phyloP scores from a whole-genome alignment of 37 sponge, comb jelly and placozoan genomes.

The Oscarella lobularis region DNA sequence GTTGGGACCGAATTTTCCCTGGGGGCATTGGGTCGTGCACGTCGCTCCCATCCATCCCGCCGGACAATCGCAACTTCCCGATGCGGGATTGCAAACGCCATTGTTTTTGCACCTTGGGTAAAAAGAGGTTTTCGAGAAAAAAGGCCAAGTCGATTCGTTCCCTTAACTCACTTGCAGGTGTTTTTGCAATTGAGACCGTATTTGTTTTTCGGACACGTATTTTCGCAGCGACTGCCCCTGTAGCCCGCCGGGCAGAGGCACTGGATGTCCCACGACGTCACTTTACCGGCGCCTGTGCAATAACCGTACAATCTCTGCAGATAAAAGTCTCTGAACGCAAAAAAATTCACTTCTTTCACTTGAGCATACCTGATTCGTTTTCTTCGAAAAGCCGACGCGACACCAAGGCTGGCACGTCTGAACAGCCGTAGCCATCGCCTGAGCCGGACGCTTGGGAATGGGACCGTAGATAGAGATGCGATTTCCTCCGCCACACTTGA shows the following conservation, averaged over 20 bases:
- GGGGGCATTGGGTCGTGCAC: not conserved
- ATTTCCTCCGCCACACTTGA: not conserved
- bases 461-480: constrained; percentile 2
- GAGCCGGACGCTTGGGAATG: not conserved
- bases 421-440: not conserved
- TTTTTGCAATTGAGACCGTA: constrained; percentile 1
- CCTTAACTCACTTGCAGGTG: too few relatives aligned
- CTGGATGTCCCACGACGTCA: not conserved
- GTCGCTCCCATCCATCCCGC: constrained; percentile 1
- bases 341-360: too few relatives aligned
- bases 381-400: not conserved
- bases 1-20: not conserved
- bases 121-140: too few relatives aligned
- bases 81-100: not conserved
- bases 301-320: not conserved
- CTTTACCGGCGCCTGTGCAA: not conserved
- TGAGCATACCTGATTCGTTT: too few relatives aligned
- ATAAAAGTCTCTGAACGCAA: not conserved
- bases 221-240: not conserved
- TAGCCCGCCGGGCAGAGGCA: not conserved
- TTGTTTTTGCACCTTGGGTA: not conserved
- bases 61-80: not conserved
- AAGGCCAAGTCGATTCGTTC: too few relatives aligned
- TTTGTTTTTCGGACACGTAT: not conserved
- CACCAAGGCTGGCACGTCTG: not conserved